These are phyloP conservation scores for Xanthia icteritia DNA, from an alignment of 2,888 invertebrate species.

Conservation along the genomic window DNA sequence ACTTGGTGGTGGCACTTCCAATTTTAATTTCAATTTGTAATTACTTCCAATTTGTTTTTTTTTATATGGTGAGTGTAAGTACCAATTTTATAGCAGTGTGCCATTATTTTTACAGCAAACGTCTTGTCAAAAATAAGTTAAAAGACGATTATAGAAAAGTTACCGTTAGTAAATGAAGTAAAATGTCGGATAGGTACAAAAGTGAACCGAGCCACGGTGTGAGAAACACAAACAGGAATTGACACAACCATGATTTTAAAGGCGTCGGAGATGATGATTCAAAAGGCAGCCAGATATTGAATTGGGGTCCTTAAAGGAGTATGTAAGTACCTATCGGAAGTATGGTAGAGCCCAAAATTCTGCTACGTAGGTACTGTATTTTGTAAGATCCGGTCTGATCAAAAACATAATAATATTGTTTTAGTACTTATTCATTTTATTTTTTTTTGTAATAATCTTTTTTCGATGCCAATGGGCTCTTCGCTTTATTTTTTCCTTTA, in stretches of 20 bases:
- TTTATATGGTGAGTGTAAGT: neutral
- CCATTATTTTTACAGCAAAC: neutral
- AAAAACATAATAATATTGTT: too few relatives aligned
- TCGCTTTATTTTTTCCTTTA: too few relatives aligned
- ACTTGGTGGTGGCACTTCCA: conserved; percentile 21
- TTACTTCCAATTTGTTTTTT: conserved; percentile 15
- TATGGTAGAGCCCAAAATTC: too few relatives aligned
- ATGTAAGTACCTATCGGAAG: too few relatives aligned
- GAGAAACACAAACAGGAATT: neutral
- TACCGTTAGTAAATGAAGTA: too few relatives aligned
- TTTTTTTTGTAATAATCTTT: too few relatives aligned
- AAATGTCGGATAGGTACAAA: neutral
- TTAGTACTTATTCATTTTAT: too few relatives aligned
- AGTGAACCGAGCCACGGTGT: neutral
- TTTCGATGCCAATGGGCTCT: too few relatives aligned
- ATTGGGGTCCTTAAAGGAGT: too few relatives aligned
- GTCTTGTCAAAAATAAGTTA: neutral
- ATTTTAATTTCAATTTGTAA: conserved; percentile 41
- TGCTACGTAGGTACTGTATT: too few relatives aligned
- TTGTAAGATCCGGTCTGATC: too few relatives aligned
- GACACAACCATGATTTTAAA: neutral
- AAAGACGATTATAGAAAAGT: neutral
- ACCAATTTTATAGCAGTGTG: neutral
- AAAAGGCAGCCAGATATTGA: neutral
- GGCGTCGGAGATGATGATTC: too few relatives aligned